phyloP scores from a whole-genome alignment of 2,113 vertebrate genomes.

The Nycticorax nycticorax region DNA sequence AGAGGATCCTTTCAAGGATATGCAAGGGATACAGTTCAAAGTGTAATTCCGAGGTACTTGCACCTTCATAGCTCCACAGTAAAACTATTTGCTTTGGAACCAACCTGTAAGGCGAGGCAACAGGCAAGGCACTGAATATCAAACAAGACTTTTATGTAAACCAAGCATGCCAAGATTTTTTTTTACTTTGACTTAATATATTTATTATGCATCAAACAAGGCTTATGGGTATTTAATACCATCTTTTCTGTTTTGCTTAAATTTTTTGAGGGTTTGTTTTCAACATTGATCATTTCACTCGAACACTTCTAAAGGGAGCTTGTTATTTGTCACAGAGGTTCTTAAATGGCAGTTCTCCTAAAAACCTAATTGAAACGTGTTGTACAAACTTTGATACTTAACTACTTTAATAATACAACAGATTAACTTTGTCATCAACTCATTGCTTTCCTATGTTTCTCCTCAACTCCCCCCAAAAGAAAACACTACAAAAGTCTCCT shows the following conservation, averaged over 20 bases:
- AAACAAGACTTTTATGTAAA: background rate
- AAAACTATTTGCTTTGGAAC: background rate
- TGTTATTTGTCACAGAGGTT: background rate
- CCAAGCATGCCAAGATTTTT: background rate
- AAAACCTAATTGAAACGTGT: slow-evolving; percentile 2
- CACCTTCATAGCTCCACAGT: background rate
- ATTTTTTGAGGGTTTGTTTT: background rate
- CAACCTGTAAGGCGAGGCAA: background rate
- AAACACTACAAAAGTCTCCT: slow-evolving; percentile 68
- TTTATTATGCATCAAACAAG: background rate
- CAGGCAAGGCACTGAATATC: background rate
- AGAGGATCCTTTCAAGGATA: background rate
- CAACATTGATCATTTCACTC: background rate
- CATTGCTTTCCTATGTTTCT: slow-evolving; percentile 41
- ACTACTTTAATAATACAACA: slow-evolving; percentile 52
- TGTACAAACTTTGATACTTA: slow-evolving; percentile 1
- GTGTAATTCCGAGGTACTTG: background rate
- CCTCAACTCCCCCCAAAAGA: slow-evolving; percentile 37
- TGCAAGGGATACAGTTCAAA: background rate
- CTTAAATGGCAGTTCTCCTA: background rate
- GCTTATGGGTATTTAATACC: background rate
- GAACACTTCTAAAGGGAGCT: background rate
- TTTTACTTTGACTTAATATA: background rate
- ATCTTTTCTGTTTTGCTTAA: background rate
- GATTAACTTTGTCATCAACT: slow-evolving; percentile 69